A percentile compares a stretch with the other conserved stretches of the same genome.
Evolutionary conservation across 1,140 invertebrate species (phyloP).

Genomic region (Pseudomyrmex sp.): DNA sequence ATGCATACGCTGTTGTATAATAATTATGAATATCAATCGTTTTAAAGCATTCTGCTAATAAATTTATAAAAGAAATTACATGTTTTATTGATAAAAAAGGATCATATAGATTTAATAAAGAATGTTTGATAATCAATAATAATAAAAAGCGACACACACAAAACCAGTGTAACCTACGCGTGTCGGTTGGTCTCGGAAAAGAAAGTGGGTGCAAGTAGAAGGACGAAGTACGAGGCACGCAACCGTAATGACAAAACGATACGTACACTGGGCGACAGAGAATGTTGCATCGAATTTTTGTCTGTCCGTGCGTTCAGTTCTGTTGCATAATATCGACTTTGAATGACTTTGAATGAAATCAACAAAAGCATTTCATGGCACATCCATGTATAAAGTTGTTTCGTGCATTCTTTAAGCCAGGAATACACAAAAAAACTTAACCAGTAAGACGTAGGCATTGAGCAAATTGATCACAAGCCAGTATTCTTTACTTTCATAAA

Average conservation of each 20-base stretch:
- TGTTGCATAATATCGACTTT: constrained; percentile 5
- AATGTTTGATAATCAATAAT: constrained; percentile 19
- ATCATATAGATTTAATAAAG: no score
- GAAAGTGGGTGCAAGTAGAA: constrained; percentile 39
- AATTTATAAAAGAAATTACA: background rate
- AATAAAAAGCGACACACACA: constrained; percentile 4
- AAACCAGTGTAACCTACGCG: constrained; percentile 19
- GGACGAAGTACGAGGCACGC: constrained; percentile 1
- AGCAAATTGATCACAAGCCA: no score
- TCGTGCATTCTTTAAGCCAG: no score
- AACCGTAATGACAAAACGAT: constrained; percentile 56
- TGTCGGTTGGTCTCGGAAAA: constrained; percentile 35
- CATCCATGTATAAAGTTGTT: no score
- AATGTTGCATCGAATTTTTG: constrained; percentile 44
- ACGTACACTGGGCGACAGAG: background rate
- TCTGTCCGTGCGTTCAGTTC: constrained; percentile 9
- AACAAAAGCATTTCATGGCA: background rate
- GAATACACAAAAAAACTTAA: no score
- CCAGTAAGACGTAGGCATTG: no score
- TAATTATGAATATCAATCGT: no score
- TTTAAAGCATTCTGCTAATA: no score
- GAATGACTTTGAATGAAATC: constrained; percentile 42
- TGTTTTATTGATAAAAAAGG: background rate
- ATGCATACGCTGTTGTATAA: no score
- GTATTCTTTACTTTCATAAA: no score